Percentiles rank a stretch among this genome's conserved stretches.
Evolutionary conservation across 1,140 invertebrate genomes (phyloP).

Genomic region (Panagrolaimus sp.): DNA sequence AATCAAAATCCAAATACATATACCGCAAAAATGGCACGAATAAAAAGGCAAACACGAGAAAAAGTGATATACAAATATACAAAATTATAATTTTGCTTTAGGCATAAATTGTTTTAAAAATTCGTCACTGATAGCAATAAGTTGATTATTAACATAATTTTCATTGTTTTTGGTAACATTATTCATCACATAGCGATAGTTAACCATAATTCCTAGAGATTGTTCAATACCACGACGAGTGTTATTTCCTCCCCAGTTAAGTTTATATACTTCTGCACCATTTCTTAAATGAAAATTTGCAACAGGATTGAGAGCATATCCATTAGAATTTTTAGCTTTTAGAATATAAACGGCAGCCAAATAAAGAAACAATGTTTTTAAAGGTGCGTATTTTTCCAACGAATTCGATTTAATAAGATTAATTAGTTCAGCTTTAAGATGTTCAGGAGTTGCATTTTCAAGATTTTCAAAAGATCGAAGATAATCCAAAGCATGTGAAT

Average conservation of each 20-base stretch:
- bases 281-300: constrained; percentile 11
- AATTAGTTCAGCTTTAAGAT: not conserved
- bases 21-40: too few relatives aligned
- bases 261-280: constrained; percentile 8
- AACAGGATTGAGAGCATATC: constrained; percentile 5
- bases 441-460: not conserved
- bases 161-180: not conserved
- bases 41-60: too few relatives aligned
- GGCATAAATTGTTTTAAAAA: not conserved
- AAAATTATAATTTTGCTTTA: not conserved
- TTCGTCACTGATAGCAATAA: constrained; percentile 2
- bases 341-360: not conserved
- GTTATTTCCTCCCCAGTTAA: not conserved
- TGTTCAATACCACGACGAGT: constrained; percentile 6
- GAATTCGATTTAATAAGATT: constrained; percentile 9
- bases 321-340: not conserved
- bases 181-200: constrained; percentile 4
- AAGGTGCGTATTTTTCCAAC: not conserved
- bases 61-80: too few relatives aligned
- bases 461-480: not conserved
- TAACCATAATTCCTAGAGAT: constrained; percentile 2
- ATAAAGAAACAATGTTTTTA: constrained; percentile 5
- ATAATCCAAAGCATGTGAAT: not conserved
- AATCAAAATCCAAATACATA: too few relatives aligned
- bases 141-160: not conserved